Evolutionary conservation across 2,113 vertebrate genomes (phyloP).

Genomic region (Aleadryas rufinucha): DNA sequence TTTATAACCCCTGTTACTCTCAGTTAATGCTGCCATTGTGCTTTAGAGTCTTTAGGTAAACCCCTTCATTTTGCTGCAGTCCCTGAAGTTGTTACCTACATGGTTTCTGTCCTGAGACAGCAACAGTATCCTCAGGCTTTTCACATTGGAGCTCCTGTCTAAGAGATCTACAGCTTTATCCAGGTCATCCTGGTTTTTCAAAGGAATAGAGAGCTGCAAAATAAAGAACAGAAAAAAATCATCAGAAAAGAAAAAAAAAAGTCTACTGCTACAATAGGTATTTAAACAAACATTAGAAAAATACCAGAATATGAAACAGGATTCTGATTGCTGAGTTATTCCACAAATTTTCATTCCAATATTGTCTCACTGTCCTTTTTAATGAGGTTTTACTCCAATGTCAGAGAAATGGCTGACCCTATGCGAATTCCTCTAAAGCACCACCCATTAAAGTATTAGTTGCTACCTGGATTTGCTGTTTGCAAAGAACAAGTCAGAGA

Average conservation of each 20-base stretch:
- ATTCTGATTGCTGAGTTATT: neutral
- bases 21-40: neutral
- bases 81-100: slow-evolving; percentile 70
- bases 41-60: neutral
- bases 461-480: neutral
- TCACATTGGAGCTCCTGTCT: slow-evolving; percentile 92
- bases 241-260: neutral
- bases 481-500: neutral
- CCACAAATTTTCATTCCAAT: neutral
- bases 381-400: neutral
- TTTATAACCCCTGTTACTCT: neutral
- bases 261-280: neutral
- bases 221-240: neutral
- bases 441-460: neutral
- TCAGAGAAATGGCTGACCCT: neutral
- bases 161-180: slow-evolving; percentile 92
- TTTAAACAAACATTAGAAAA: neutral
- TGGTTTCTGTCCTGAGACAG: slow-evolving; percentile 86
- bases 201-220: slow-evolving; percentile 88
- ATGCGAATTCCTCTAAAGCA: neutral
- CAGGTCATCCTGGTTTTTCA: slow-evolving; percentile 90
- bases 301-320: neutral
- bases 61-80: neutral
- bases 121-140: slow-evolving; percentile 92
- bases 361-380: neutral